phyloP scores from a whole-genome alignment of 2,888 invertebrate species.

The Gymnosoma rotundatum region DNA sequence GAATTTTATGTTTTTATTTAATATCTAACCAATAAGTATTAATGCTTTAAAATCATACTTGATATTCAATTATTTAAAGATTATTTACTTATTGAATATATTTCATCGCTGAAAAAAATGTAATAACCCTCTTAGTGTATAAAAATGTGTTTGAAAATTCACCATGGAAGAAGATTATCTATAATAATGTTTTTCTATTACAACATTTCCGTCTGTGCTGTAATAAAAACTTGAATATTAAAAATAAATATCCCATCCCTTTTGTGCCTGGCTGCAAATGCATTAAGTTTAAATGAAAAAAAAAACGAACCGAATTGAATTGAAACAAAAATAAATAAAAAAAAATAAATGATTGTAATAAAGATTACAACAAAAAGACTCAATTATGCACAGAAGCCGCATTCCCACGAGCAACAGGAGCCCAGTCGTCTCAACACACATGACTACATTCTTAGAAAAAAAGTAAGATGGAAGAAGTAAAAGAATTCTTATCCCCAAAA shows the following conservation, averaged over 20 bases:
- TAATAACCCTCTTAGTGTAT: slow-evolving; percentile 12
- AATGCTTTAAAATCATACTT: too few species aligned
- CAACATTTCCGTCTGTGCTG: slow-evolving; percentile 27
- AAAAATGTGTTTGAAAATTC: neutral
- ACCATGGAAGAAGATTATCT: slow-evolving; percentile 58
- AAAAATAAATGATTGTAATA: neutral
- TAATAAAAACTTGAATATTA: slow-evolving; percentile 39
- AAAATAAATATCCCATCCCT: slow-evolving; percentile 49
- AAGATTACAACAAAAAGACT: slow-evolving; percentile 37
- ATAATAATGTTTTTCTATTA: slow-evolving; percentile 34
- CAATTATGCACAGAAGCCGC: slow-evolving; percentile 69
- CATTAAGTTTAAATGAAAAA: slow-evolving; percentile 59
- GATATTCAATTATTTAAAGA: neutral
- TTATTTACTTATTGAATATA: slow-evolving; percentile 14
- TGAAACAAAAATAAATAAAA: slow-evolving; percentile 59
- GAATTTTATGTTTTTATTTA: neutral
- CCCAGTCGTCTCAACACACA: slow-evolving; percentile 1
- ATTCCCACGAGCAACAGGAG: slow-evolving; percentile 65
- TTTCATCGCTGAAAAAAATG: neutral
- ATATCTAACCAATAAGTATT: too few species aligned
- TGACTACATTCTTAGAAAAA: neutral
- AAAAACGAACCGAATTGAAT: slow-evolving; percentile 27
- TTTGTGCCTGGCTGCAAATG: slow-evolving; percentile 65
- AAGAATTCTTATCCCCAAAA: neutral
- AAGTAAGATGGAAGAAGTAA: neutral